Base-by-base conservation (phyloP, 1,140 invertebrate species). In the Lepidurus arcticus region DNA sequence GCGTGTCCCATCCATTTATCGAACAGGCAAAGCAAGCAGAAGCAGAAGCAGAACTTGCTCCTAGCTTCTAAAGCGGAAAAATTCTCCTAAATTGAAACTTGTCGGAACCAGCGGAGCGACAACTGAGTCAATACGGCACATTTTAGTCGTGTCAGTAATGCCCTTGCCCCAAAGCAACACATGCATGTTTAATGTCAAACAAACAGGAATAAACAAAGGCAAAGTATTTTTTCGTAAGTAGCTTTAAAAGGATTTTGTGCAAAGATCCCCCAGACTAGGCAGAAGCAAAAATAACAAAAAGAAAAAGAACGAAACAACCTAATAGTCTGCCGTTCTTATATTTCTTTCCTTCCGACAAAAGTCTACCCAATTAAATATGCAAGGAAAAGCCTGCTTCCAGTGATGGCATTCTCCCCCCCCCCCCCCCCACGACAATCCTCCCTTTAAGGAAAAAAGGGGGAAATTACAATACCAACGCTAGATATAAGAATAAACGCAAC, bases 141-240 rank as follows among this genome's bases (percentile, higher is more conserved):
- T 21, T 65, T 21, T 13, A 65, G 53, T 65, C 53, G 53, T 65
- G 21, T 13, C 53, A 65, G 53, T 65, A 65, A 65, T 65, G 21
- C 53, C 53, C 53, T 16, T 7, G 16, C 16, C 53, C 53, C 53
- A 65, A n/a, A 65, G 53, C 53, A 65, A 65, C 53, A 65, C 21
- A 65, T 65, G 53, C 53, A 65, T 65, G 53, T 65, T 65, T 65
- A 65, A 65, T 65, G 53, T 65, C 53, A 65, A 65, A 65, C 53
- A 65, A 65, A 65, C 53, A 65, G 53, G 53, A 65, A 65, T 65
- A 65, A 65, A 65, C 53, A 65, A 65, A 65, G 6, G 53, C 4
- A 21, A 65, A 65, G 21, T 7, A 4, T 21, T 65, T 65, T 65
- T 65, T 65, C 21, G 53, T 65, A 65, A 65, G 53, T 65, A 65